Evolutionary conservation across 2,888 invertebrate genomes (phyloP), one percentile per base, ranked within the genome.

Genomic region (Orthosia incerta): DNA sequence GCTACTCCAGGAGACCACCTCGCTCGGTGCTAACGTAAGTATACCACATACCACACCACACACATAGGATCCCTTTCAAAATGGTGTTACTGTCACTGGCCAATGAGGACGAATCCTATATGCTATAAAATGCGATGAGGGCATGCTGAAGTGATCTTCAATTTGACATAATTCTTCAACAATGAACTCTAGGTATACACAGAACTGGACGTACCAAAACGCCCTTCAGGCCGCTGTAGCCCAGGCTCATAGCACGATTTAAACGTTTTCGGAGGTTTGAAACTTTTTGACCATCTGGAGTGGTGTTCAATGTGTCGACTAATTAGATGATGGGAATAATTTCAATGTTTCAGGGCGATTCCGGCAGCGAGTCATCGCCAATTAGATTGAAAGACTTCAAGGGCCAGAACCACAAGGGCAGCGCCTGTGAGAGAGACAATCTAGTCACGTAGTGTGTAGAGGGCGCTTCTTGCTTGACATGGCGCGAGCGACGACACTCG

Each of bases 291-390:
- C 31, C 5, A 7, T 31, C 31, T 31, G 31, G 31, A 31, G 31
- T 31, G 31, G 7, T 31, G 31, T 31, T 31, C 31, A 7, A 31
- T 31, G 31, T 31, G 31, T 31, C 26, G 26, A 31, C 26, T 31
- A 31, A 31, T 31, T 4, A 31, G 26, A 31, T 56, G 11, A n/a
- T 57, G 3, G 13, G n/a, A 13, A 39, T 7, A 48, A 51, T 48
- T 18, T 12, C 5, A 48, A 79, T 84, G 67, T 89, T 93, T 20
- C 92, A 97, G 97, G 97, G 97, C 89, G 97, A 97, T 94, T 97
- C 97, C 84, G 97, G 97, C 89, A 97, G 97, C 93, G 97, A 97
- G 93, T 97, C 97, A 89, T 97, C 97, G 92, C 97, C 97, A 76
- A 95, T 96, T 83, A 93, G 96, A 88, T 92, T 96, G 87, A 95